These are phyloP conservation scores for Drosophila simulans DNA, from an alignment of 1,140 invertebrate species.

Conservation along the genomic window DNA sequence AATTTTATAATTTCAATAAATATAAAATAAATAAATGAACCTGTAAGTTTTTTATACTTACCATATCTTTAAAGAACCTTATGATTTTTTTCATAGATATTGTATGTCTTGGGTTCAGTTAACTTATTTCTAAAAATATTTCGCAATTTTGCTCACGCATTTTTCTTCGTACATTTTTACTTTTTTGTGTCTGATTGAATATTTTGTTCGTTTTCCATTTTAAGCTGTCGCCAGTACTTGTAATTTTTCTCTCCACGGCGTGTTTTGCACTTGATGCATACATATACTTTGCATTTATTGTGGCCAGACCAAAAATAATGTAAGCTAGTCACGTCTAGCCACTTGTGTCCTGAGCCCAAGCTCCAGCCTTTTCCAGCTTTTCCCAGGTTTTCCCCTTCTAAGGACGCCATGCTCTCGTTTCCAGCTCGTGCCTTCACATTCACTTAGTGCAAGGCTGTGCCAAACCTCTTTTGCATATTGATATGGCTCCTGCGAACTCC, in stretches of 20 bases:
- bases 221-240: slow-evolving; percentile 61
- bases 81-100: background rate
- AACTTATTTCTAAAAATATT: slow-evolving; percentile 30
- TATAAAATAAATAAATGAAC: too few relatives aligned
- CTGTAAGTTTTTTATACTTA: background rate
- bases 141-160: slow-evolving; percentile 55
- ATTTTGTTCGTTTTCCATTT: slow-evolving; percentile 61
- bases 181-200: slow-evolving; percentile 67
- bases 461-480: slow-evolving; percentile 75
- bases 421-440: slow-evolving; percentile 65
- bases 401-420: background rate
- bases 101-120: slow-evolving; percentile 22
- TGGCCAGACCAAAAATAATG: slow-evolving; percentile 66
- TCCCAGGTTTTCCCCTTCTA: slow-evolving; percentile 23
- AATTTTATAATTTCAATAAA: background rate
- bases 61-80: background rate
- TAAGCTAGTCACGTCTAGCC: slow-evolving; percentile 80
- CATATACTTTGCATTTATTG: slow-evolving; percentile 71
- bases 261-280: slow-evolving; percentile 73
- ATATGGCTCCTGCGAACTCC: slow-evolving; percentile 56
- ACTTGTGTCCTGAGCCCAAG: slow-evolving; percentile 64
- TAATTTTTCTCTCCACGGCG: slow-evolving; percentile 31
- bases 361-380: slow-evolving; percentile 10
- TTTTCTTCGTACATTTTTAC: slow-evolving; percentile 2
- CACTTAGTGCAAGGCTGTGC: slow-evolving; percentile 60